Percentiles rank a stretch among this genome's conserved stretches.
phyloP scores from a whole-genome alignment of 2,113 vertebrate species.

The Puntigrus tetrazona region DNA sequence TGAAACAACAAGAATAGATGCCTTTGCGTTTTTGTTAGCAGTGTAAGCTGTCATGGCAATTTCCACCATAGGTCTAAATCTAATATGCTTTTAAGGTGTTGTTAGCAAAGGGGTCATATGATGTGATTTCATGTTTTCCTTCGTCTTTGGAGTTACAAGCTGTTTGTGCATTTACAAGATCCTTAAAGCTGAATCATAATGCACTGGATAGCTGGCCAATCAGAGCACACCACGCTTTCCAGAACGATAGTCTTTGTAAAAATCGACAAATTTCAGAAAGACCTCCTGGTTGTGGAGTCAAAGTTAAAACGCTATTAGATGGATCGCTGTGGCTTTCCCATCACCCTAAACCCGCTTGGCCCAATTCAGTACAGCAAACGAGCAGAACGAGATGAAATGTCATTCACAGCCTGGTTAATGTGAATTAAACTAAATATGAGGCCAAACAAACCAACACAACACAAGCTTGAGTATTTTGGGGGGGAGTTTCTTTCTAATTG shows the following conservation, averaged over 20 bases:
- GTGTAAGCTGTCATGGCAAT: neutral
- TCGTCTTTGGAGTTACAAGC: no score
- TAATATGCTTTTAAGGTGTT: neutral
- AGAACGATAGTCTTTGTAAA: no score
- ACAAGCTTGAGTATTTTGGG: neutral
- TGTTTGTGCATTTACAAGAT: no score
- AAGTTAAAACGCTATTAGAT: neutral
- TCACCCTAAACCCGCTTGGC: neutral
- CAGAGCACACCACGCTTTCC: no score
- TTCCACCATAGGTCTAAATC: neutral
- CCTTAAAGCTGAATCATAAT: no score
- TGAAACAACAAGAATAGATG: neutral
- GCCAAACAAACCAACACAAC: neutral
- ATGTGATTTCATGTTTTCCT: no score
- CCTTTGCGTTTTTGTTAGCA: neutral
- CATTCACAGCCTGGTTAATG: constrained; percentile 12
- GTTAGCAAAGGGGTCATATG: no score
- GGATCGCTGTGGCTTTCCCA: constrained; percentile 14
- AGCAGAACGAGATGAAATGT: constrained; percentile 32
- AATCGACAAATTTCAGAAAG: no score
- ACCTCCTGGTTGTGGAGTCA: neutral
- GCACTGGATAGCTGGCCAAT: no score
- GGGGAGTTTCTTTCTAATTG: neutral
- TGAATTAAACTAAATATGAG: neutral
- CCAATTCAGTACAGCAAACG: constrained; percentile 1